Conservation (phyloP, 2,797 vertebrate genomes). For the Adrianichthys oophorus region DNA sequence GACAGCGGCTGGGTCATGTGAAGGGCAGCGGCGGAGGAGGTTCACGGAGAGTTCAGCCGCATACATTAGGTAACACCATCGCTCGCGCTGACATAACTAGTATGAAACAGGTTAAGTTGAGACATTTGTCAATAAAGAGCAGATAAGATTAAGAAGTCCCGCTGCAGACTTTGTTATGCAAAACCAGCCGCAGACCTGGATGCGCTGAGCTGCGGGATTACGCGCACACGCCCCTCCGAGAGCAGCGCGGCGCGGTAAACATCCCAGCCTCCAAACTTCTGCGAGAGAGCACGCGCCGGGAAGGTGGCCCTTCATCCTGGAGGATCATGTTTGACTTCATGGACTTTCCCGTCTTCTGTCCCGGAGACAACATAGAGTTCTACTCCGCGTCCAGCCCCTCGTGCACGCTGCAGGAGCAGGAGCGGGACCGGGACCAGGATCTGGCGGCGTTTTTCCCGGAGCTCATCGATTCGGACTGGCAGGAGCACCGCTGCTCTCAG, state of each 20-base stretch:
- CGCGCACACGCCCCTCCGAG: slow-evolving; percentile 38
- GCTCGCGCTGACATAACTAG: slow-evolving; percentile 89
- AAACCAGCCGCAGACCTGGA: slow-evolving; percentile 33
- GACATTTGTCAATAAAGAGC: slow-evolving; percentile 83
- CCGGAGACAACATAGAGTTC: slow-evolving; percentile 88
- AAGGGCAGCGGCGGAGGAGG: slow-evolving; percentile 92
- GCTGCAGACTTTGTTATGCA: slow-evolving; percentile 59
- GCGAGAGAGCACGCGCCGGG: slow-evolving; percentile 10
- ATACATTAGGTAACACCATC: slow-evolving; percentile 95
- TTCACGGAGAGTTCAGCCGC: slow-evolving; percentile 95
- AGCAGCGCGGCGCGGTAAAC: no score
- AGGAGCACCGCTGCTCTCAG: slow-evolving; percentile 83
- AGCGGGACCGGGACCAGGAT: slow-evolving; percentile 79
- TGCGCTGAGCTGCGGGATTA: slow-evolving; percentile 8
- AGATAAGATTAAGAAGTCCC: slow-evolving; percentile 73
- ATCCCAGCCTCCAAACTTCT: slow-evolving; percentile 68
- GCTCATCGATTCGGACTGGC: slow-evolving; percentile 89
- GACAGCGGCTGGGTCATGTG: slow-evolving; percentile 89
- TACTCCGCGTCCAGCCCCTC: slow-evolving; percentile 85
- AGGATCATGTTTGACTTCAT: slow-evolving; percentile 93
- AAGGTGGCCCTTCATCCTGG: not conserved
- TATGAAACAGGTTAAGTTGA: slow-evolving; percentile 86
- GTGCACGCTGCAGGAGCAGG: slow-evolving; percentile 84
- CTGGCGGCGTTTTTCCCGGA: slow-evolving; percentile 89
- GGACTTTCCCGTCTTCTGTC: slow-evolving; percentile 90